These are phyloP conservation scores for Leucoraja ocellata DNA, from an alignment of 2,797 vertebrate species.

Conservation along the genomic window DNA sequence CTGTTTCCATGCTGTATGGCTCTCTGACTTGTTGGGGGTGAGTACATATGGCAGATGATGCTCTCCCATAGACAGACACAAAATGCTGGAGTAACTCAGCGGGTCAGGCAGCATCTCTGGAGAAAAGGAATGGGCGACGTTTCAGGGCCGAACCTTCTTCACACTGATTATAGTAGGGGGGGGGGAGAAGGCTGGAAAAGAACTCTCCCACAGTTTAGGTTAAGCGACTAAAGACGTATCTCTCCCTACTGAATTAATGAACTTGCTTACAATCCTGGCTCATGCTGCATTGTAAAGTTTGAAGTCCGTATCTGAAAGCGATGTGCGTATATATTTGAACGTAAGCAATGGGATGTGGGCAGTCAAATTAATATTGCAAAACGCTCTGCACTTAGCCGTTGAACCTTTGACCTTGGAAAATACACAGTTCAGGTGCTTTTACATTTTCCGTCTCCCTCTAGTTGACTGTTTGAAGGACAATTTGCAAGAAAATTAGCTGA, in stretches of 20 bases:
- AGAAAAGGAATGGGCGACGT: too few relatives aligned
- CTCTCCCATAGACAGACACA: too few relatives aligned
- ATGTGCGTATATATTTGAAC: not conserved
- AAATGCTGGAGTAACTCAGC: too few relatives aligned
- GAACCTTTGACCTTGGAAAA: not conserved
- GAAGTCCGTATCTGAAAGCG: not conserved
- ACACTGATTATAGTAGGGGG: too few relatives aligned
- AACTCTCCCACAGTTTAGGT: too few relatives aligned
- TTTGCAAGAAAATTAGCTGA: constrained; percentile 17
- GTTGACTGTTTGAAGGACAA: constrained; percentile 22
- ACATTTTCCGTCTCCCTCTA: not conserved
- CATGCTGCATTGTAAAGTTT: not conserved
- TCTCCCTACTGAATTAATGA: not conserved
- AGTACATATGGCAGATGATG: too few relatives aligned
- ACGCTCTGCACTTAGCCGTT: not conserved
- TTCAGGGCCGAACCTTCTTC: too few relatives aligned
- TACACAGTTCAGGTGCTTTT: not conserved
- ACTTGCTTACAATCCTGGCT: not conserved
- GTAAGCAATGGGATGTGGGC: not conserved
- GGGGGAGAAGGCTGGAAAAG: too few relatives aligned
- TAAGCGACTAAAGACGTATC: too few relatives aligned
- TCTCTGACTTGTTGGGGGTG: too few relatives aligned
- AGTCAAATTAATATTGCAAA: not conserved
- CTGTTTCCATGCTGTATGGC: too few relatives aligned
- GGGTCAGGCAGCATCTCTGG: too few relatives aligned